phyloP scores from a whole-genome alignment of 2,888 invertebrate genomes.

The Cecidostiba fungosa region DNA sequence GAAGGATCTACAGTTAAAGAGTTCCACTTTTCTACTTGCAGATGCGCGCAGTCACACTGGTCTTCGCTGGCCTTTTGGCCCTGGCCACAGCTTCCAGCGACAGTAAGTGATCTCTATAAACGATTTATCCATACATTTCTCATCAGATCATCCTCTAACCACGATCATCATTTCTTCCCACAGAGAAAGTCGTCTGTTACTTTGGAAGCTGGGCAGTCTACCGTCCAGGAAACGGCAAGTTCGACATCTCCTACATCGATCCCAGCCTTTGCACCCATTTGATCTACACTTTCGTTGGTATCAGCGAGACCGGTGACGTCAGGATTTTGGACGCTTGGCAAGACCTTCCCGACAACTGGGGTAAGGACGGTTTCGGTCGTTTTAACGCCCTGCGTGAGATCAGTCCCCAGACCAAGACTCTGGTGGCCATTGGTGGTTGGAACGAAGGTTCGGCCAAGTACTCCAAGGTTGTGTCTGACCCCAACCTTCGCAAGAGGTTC shows the following conservation, averaged over 20 bases:
- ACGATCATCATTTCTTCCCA: neutral
- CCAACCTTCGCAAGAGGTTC: slow-evolving; percentile 81
- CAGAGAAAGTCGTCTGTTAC: slow-evolving; percentile 88
- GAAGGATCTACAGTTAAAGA: slow-evolving; percentile 14
- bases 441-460: slow-evolving; percentile 85
- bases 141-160: neutral
- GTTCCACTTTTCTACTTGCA: slow-evolving; percentile 10
- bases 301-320: slow-evolving; percentile 81
- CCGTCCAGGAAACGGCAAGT: slow-evolving; percentile 84
- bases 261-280: slow-evolving; percentile 88
- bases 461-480: slow-evolving; percentile 82
- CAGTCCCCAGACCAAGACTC: slow-evolving; percentile 82
- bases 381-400: slow-evolving; percentile 82
- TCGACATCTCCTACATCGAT: slow-evolving; percentile 85
- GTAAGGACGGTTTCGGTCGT: slow-evolving; percentile 81
- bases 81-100: slow-evolving; percentile 38
- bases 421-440: slow-evolving; percentile 88
- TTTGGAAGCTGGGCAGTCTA: slow-evolving; percentile 90
- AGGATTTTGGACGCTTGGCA: slow-evolving; percentile 83
- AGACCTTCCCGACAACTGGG: slow-evolving; percentile 83
- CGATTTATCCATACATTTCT: neutral
- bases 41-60: slow-evolving; percentile 44
- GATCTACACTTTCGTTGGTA: slow-evolving; percentile 88
- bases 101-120: slow-evolving; percentile 55
- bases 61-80: slow-evolving; percentile 38